Conservation (phyloP, 2,113 vertebrate genomes). For the Procapra przewalskii region DNA sequence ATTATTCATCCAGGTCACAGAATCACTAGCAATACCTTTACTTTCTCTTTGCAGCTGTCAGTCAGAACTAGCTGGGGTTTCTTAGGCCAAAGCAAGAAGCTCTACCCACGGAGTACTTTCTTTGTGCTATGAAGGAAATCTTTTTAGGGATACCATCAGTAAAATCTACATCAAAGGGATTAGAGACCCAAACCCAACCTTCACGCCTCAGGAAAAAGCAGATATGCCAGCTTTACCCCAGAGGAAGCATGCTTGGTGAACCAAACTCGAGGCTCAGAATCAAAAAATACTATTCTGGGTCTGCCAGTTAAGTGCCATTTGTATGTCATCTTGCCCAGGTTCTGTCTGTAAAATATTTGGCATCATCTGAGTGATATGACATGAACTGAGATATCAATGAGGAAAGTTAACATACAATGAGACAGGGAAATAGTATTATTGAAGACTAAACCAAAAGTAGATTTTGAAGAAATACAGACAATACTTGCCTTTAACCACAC, state of each 20-base stretch:
- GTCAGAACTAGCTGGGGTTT: neutral
- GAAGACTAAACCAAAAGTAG: neutral
- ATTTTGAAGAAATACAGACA: neutral
- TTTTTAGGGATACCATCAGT: neutral
- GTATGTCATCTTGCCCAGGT: neutral
- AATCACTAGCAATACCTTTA: neutral
- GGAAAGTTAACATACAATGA: neutral
- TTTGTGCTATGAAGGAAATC: neutral
- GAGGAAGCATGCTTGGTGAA: neutral
- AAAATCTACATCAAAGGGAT: neutral
- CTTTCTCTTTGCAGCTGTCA: conserved; percentile 1
- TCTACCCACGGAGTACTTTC: neutral
- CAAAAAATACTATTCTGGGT: neutral
- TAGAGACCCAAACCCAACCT: neutral
- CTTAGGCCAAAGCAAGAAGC: neutral
- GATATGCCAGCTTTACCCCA: neutral
- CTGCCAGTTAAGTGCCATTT: neutral
- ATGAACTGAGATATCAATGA: neutral
- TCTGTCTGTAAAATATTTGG: neutral
- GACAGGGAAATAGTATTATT: neutral
- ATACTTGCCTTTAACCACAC: neutral
- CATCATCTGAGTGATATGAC: neutral
- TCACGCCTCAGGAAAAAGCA: neutral
- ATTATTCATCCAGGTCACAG: neutral
- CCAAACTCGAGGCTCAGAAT: neutral